phyloP scores from a whole-genome alignment of 2,888 invertebrate genomes.

The Anoplius nigerrimus region DNA sequence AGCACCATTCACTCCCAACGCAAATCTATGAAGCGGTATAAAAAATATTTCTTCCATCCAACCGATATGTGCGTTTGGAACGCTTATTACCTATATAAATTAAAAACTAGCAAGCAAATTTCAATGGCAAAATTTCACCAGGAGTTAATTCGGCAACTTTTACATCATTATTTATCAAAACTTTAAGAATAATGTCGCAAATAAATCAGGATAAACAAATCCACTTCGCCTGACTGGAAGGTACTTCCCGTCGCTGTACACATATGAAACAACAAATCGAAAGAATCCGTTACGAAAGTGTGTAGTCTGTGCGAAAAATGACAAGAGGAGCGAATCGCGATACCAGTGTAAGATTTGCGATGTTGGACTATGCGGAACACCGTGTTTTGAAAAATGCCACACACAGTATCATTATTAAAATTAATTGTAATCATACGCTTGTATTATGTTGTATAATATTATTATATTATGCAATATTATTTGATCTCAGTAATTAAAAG shows the following conservation, averaged over 20 bases:
- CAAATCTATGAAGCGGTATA: background rate
- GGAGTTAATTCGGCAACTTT: constrained; percentile 35
- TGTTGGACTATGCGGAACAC: constrained; percentile 22
- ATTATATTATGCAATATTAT: constrained; percentile 1
- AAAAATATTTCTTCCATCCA: too few species aligned
- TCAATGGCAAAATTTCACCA: constrained; percentile 29
- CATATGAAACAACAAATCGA: constrained; percentile 25
- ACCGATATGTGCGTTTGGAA: constrained; percentile 35
- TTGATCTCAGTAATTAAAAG: background rate
- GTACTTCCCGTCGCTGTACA: constrained; percentile 23
- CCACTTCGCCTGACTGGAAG: constrained; percentile 29
- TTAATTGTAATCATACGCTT: constrained; percentile 4
- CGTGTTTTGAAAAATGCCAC: constrained; percentile 17
- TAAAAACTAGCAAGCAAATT: constrained; percentile 16
- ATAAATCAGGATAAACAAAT: constrained; percentile 30
- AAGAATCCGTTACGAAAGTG: constrained; percentile 31
- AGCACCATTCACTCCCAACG: constrained; percentile 1
- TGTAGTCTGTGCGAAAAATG: constrained; percentile 25
- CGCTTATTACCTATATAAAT: constrained; percentile 29
- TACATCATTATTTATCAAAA: constrained; percentile 15
- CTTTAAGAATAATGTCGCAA: constrained; percentile 20
- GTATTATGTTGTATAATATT: constrained; percentile 10
- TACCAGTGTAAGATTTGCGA: constrained; percentile 26
- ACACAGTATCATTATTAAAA: constrained; percentile 18
- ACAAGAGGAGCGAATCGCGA: constrained; percentile 20